Evolutionary conservation across 2,888 invertebrate species (phyloP).

Genomic region (Eupithecia exiguata): DNA sequence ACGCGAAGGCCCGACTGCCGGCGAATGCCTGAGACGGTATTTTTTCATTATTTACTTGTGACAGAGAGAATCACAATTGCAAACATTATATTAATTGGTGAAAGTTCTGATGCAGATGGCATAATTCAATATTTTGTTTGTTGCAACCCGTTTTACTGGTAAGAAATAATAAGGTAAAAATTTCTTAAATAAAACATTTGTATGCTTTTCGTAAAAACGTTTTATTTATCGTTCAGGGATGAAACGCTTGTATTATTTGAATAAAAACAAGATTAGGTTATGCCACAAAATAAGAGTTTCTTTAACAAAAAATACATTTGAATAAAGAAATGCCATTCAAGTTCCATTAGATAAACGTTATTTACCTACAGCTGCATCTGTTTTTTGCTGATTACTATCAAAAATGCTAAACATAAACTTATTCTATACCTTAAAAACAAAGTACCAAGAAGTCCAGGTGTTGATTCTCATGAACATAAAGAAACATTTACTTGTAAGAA

Average conservation of each 20-base stretch:
- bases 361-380: background rate
- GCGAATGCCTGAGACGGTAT: conserved; percentile 59
- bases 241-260: background rate
- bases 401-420: conserved; percentile 12
- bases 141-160: conserved; percentile 36
- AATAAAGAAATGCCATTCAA: background rate
- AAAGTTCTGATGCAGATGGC: conserved; percentile 60
- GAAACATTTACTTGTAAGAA: conserved; percentile 53
- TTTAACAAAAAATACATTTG: too few relatives aligned
- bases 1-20: conserved; percentile 72
- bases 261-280: background rate
- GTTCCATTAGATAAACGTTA: background rate
- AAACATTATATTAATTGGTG: conserved; percentile 72
- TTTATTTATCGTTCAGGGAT: too few relatives aligned
- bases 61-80: conserved; percentile 68
- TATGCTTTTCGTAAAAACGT: background rate
- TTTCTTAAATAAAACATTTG: background rate
- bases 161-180: background rate
- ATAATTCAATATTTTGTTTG: conserved; percentile 57
- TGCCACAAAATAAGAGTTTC: background rate
- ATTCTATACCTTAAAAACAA: conserved; percentile 9
- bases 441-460: conserved; percentile 30
- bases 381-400: conserved; percentile 7
- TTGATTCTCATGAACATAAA: conserved; percentile 29
- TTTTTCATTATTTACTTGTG: conserved; percentile 72